Evolutionary conservation across 2,113 vertebrate genomes (phyloP).

Genomic region (Phyllostomus hastatus): DNA sequence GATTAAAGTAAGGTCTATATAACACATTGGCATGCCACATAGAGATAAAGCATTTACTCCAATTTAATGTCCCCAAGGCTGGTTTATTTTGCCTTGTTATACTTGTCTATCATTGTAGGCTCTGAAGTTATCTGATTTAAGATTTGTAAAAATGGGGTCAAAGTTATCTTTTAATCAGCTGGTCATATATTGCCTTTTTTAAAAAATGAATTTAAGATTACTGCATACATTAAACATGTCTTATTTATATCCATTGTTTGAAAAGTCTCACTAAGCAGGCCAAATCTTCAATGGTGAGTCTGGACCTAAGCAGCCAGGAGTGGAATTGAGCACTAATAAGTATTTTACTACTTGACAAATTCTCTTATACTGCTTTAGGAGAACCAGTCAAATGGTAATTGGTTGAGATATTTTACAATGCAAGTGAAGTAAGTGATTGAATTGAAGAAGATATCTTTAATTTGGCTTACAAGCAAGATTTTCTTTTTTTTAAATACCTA

Average conservation of each 20-base stretch:
- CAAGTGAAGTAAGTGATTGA: neutral
- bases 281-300: neutral
- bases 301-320: neutral
- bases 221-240: neutral
- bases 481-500: neutral
- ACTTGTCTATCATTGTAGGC: neutral
- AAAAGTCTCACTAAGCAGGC: neutral
- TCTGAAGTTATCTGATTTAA: neutral
- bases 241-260: neutral
- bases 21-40: neutral
- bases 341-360: neutral
- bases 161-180: constrained; percentile 22
- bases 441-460: neutral
- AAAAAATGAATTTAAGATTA: neutral
- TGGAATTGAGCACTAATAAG: neutral
- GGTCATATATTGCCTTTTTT: neutral
- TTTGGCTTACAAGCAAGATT: neutral
- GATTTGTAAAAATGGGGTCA: neutral
- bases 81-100: constrained; percentile 9
- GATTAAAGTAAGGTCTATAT: neutral
- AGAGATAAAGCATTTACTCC: neutral
- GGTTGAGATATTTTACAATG: neutral
- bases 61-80: neutral
- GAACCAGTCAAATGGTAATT: neutral
- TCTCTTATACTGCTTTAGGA: neutral